phyloP scores from a whole-genome alignment of 2,888 invertebrate genomes.

The Zeuzera pyrina region DNA sequence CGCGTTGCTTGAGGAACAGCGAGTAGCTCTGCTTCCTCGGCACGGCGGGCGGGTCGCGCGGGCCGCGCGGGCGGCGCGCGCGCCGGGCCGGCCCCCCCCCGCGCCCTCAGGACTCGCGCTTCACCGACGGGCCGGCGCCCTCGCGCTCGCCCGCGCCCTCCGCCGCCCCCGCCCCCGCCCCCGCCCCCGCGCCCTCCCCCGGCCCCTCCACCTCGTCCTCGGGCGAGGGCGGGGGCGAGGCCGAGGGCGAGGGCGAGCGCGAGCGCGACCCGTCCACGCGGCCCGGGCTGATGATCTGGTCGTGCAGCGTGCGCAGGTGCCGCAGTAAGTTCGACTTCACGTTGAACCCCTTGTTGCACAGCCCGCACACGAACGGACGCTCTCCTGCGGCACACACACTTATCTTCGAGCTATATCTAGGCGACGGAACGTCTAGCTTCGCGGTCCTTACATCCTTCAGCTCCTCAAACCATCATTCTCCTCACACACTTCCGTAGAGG shows the following conservation, averaged over 20 bases:
- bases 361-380: slow-evolving; percentile 81
- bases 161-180: slow-evolving; percentile 61
- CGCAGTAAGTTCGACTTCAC: slow-evolving; percentile 83
- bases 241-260: no score
- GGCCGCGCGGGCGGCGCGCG: slow-evolving; percentile 11
- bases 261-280: slow-evolving; percentile 37
- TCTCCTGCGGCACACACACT: slow-evolving; percentile 60
- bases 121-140: slow-evolving; percentile 25
- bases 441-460: no score
- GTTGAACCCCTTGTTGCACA: slow-evolving; percentile 84
- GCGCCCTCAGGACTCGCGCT: slow-evolving; percentile 23
- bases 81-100: slow-evolving; percentile 13
- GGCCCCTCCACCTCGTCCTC: slow-evolving; percentile 45
- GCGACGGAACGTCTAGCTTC: no score
- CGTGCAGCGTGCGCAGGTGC: slow-evolving; percentile 82
- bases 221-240: slow-evolving; percentile 9
- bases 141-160: slow-evolving; percentile 18
- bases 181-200: slow-evolving; percentile 52
- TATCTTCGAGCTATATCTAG: no score
- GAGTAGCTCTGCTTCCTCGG: slow-evolving; percentile 58
- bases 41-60: neutral
- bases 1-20: slow-evolving; percentile 64
- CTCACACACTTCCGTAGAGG: no score
- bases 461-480: no score
- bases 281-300: slow-evolving; percentile 69